phyloP scores from a whole-genome alignment of 2,888 invertebrate genomes.

The Scaptomyza flava region DNA sequence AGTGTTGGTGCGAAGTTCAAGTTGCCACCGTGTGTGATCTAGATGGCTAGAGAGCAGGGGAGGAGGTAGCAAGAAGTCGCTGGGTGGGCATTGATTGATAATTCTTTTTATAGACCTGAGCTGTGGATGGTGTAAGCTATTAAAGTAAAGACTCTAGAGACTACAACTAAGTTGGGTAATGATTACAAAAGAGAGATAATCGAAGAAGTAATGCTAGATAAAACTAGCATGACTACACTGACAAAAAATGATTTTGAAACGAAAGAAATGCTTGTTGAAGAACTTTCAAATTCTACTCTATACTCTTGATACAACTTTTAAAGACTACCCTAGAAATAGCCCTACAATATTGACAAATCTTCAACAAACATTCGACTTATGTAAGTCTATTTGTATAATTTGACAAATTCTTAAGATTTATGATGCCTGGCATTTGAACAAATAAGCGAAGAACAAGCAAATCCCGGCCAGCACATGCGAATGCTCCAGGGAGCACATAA shows the following conservation, averaged over 20 bases:
- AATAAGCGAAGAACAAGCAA: conserved; percentile 37
- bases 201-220: neutral
- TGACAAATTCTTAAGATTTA: conserved; percentile 46
- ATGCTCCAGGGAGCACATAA: conserved; percentile 38
- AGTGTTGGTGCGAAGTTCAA: conserved; percentile 68
- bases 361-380: neutral
- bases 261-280: neutral
- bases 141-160: neutral
- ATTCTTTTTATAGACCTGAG: conserved; percentile 31
- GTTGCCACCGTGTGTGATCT: conserved; percentile 33
- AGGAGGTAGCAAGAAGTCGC: conserved; percentile 22
- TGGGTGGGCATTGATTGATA: conserved; percentile 64
- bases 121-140: conserved; percentile 1
- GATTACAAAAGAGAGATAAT: neutral
- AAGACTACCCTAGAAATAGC: neutral
- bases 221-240: neutral
- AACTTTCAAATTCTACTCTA: too few relatives aligned
- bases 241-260: neutral
- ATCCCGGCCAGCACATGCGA: conserved; percentile 35
- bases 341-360: neutral
- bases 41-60: neutral
- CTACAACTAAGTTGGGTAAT: neutral
- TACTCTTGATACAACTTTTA: neutral
- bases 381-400: conserved; percentile 12
- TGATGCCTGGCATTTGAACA: conserved; percentile 33